These are phyloP conservation scores for Dromococcyx pavoninus DNA, from an alignment of 2,797 vertebrate species.

Conservation along the genomic window DNA sequence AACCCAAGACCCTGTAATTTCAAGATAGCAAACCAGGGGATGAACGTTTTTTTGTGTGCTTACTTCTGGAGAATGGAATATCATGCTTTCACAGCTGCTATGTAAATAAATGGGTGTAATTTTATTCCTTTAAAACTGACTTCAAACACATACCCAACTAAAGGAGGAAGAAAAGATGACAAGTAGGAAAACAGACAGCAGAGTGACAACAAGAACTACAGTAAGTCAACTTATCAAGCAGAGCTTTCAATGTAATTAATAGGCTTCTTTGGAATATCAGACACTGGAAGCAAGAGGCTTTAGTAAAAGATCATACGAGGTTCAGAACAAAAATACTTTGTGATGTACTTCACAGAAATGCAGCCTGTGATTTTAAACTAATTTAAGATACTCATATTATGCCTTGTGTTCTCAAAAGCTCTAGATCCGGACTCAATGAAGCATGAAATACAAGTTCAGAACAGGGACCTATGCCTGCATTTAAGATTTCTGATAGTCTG, in stretches of 20 bases:
- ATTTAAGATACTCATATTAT: not conserved
- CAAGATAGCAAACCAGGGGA: conserved; percentile 18
- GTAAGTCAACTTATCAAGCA: not conserved
- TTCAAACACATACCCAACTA: conserved; percentile 9
- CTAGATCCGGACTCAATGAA: not conserved
- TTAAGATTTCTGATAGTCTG: not conserved
- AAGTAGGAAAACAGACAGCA: not conserved
- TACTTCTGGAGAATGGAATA: conserved; percentile 26
- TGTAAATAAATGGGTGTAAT: conserved; percentile 42
- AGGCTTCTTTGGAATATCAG: not conserved
- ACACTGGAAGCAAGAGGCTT: not conserved
- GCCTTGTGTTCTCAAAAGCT: not conserved
- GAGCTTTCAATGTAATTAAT: not conserved
- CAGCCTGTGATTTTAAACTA: not conserved
- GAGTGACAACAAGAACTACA: not conserved
- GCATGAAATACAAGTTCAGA: not conserved
- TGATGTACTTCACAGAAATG: not conserved
- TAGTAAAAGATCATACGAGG: not conserved
- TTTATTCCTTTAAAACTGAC: conserved; percentile 56
- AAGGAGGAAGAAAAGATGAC: conserved; percentile 18
- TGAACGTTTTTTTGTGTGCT: not conserved
- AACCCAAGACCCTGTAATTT: not conserved
- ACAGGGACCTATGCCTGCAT: not conserved
- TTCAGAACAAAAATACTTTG: not conserved
- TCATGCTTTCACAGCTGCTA: conserved; percentile 23